These are phyloP conservation scores for Dromas ardeola DNA, from an alignment of 2,113 vertebrate genomes.

Conservation along the genomic window DNA sequence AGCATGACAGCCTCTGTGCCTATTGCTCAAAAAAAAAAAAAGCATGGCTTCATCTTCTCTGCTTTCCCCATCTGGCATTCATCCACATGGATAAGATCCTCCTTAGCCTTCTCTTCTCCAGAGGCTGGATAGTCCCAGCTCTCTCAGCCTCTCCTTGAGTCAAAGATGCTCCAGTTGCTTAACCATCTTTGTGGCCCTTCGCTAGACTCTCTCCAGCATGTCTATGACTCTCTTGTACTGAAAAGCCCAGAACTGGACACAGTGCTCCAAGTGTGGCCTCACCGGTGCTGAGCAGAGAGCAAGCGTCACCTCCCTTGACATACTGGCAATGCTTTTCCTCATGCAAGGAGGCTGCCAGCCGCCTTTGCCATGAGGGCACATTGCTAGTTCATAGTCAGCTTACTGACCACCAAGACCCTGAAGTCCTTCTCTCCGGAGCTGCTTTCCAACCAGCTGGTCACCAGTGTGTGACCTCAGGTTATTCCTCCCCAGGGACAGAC, in stretches of 20 bases:
- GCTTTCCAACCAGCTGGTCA: not conserved
- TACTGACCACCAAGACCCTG: not conserved
- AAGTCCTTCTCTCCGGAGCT: not conserved
- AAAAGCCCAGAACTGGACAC: not conserved
- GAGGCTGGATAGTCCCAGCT: not conserved
- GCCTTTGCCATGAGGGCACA: fast-evolving
- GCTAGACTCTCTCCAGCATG: not conserved
- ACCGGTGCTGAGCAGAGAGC: not conserved
- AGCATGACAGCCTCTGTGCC: not conserved
- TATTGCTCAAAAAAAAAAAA: not conserved
- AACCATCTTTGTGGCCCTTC: not conserved
- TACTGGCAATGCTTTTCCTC: not conserved
- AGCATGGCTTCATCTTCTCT: not conserved
- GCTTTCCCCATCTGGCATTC: not conserved
- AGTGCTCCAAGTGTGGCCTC: not conserved
- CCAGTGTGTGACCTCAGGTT: not conserved
- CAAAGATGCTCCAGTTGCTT: not conserved
- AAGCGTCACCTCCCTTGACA: not conserved
- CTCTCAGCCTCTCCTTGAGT: not conserved
- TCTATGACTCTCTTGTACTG: not conserved
- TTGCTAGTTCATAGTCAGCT: not conserved
- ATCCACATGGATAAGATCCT: not conserved
- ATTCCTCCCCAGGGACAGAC: not conserved
- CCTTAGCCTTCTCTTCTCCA: not conserved
- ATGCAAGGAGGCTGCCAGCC: not conserved